Evolutionary conservation across 1,140 invertebrate genomes (phyloP), one percentile per base, ranked within the genome.

Genomic region (Hyphantria cunea): DNA sequence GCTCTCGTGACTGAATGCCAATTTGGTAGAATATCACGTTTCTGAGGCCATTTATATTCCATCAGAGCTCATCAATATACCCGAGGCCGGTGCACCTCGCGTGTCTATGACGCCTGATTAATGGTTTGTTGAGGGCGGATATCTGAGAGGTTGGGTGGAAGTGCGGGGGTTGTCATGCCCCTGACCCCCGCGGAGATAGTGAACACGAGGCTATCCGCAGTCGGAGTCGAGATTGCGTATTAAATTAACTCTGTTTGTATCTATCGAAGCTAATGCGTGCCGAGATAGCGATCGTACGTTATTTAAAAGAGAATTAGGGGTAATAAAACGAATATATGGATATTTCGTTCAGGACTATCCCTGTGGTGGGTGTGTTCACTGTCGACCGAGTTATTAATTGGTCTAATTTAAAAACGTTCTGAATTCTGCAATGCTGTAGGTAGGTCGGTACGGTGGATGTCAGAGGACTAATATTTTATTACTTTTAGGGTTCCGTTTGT

Each of bases 101-200:
- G 56, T 76, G 68, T 60, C 62, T 50, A 52, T 62, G 72, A 70
- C 72, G 66, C 49, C 59, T 69, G 66, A 76, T 74, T 76, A 74
- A 76, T 76, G 68, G 66, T 63, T 62, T 66, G 48, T 34, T 41
- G 25, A 15, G 45, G 56, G 47, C 17, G 17, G 17, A 25, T 25
- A 25, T 25, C 17, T 25, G 17, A 25, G 17, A 25, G 17, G 17
- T 6, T 11, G 17, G 56, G 12, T 9, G 41, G 17, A 5, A n/a
- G 15, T 39, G 31, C 25, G 9, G 10, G 13, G 45, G 49, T 2
- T n/a, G 32, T 13, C 4, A 25, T 25, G 17, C 17, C 17, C 17
- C 17, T 25, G n/a, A 39, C 37, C 37, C 37, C 37, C 37, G 37
- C 37, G 7, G 25, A 45, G 31, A 37, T 34, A 47, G 17, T 25